These are phyloP conservation scores for Myotis yumanensis DNA, from an alignment of 2,113 vertebrate species.

Conservation along the genomic window DNA sequence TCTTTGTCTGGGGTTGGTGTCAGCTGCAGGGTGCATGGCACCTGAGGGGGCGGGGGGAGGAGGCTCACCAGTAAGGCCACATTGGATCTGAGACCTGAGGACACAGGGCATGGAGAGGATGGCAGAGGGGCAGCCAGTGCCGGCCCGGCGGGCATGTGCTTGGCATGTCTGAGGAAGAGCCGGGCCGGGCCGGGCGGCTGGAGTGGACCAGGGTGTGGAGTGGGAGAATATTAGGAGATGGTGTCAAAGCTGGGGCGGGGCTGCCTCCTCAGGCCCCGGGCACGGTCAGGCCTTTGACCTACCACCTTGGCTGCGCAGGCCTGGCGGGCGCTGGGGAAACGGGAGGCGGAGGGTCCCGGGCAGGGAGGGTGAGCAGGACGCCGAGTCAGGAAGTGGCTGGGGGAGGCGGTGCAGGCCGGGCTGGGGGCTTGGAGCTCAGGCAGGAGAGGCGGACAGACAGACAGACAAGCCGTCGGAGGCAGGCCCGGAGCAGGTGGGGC, in stretches of 20 bases:
- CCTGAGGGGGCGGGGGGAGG: accelerated
- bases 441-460: not conserved
- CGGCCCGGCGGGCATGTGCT: accelerated
- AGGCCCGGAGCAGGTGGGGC: no score
- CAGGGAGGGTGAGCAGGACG: not conserved
- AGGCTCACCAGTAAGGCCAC: no score
- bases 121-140: no score
- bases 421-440: not conserved
- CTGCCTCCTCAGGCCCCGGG: not conserved
- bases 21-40: not conserved
- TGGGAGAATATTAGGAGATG: accelerated
- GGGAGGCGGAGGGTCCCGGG: accelerated
- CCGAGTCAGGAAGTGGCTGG: not conserved
- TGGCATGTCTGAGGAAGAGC: not conserved
- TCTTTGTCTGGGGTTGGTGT: not conserved
- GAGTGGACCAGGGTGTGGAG: not conserved
- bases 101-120: accelerated
- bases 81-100: not conserved
- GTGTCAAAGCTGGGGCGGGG: not conserved
- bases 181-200: accelerated
- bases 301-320: not conserved
- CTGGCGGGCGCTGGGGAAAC: accelerated
- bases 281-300: not conserved
- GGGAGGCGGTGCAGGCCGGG: not conserved
- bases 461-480: accelerated